Conservation (phyloP, 92 coral and sea anemone species). For the Umimayanthus kanabou region DNA sequence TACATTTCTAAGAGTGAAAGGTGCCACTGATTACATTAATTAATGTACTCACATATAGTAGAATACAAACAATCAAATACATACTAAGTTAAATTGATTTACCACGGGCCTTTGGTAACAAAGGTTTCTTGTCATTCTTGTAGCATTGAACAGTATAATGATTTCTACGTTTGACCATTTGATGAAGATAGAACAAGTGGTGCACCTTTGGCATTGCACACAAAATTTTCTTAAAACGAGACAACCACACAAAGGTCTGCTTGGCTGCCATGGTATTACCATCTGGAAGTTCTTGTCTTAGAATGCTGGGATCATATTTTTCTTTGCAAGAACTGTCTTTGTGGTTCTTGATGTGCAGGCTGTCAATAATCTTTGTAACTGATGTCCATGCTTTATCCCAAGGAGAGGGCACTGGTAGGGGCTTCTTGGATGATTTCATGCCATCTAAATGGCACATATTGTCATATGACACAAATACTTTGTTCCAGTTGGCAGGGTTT, state of each 20-base stretch:
- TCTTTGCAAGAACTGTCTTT: conserved; percentile 29
- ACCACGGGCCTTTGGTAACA: no score
- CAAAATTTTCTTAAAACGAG: conserved; percentile 59
- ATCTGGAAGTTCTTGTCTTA: conserved; percentile 30
- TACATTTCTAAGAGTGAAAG: no score
- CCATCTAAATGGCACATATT: conserved; percentile 62
- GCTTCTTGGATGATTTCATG: conserved; percentile 19
- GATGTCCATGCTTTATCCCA: conserved; percentile 43
- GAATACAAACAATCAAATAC: no score
- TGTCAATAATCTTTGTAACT: conserved; percentile 37
- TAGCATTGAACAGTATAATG: conserved; percentile 51
- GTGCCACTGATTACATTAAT: no score
- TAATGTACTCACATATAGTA: no score
- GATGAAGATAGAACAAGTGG: conserved; percentile 54
- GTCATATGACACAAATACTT: conserved; percentile 47
- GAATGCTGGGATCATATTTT: conserved; percentile 27
- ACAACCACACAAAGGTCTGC: conserved; percentile 56
- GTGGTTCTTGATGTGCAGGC: conserved; percentile 46
- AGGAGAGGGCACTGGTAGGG: conserved; percentile 40
- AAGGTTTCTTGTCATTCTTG: conserved; percentile 45
- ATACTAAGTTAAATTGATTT: no score
- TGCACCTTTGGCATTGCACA: conserved; percentile 63
- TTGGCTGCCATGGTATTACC: conserved; percentile 55
- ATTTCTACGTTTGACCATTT: conserved; percentile 60
- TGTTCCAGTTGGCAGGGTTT: conserved; percentile 22